Base-by-base conservation (phyloP, 1,140 invertebrate species). In the Lepidurus packardi region DNA sequence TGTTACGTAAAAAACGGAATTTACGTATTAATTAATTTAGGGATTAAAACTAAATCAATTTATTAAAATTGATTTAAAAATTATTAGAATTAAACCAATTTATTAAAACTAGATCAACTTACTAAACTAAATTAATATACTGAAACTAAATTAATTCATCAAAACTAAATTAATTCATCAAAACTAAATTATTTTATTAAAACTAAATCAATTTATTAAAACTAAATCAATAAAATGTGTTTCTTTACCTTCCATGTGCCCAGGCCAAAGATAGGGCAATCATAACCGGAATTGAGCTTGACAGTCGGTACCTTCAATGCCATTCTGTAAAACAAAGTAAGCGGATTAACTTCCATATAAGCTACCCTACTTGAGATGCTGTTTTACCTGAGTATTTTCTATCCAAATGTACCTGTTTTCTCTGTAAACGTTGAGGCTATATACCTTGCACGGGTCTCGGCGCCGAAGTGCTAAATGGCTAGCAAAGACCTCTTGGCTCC, bases 201-300 rank as follows among this genome's bases (percentile, higher is more conserved):
- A n/a, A n/a, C n/a, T n/a, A n/a, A n/a, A n/a, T n/a, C n/a, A n/a
- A n/a, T n/a, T n/a, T n/a, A n/a, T 53, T 1, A 13, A 25, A 24
- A 44, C 7, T 16, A 13, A 43, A 7, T 44, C 43, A 73, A 7
- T 13, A 43, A 44, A 47, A 47, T 44, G 9, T 0, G n/a, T 6
- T 47, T 5, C 41, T 44, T 16, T 25, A 84, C 84, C 73, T 85
- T 86, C 87, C 87, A 88, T 1, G 88, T 89, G 11, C 87, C 87
- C 1, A 89, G 81, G 6, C 88, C 87, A 79, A 88, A 77, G 4
- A 84, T 78, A 21, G 87, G 87, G 24, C 88, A 84, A n/a, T 83
- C 74, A 73, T 81, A 78, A 43, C 85, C 87, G 80, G 81, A 82
- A 75, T 79, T 82, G 11, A 87, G 80, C 76, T 82, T 83, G 24